A percentile compares a stretch with the other conserved stretches of the same genome.
Conservation (phyloP, 2,113 vertebrate species). For the Neopipo cinnamomea region DNA sequence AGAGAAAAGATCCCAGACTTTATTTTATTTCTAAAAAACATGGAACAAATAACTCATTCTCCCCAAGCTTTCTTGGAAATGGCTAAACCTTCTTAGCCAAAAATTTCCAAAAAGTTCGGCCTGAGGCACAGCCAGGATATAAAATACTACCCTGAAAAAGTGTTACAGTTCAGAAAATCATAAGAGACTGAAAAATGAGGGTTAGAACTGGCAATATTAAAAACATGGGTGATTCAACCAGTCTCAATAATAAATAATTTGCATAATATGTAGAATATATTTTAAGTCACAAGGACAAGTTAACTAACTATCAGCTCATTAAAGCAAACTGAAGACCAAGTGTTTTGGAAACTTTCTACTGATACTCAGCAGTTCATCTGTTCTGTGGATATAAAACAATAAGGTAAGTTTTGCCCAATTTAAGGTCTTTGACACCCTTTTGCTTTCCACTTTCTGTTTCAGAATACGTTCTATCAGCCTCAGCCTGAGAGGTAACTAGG, state of each 20-base stretch:
- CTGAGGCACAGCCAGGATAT: not conserved
- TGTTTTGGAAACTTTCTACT: not conserved
- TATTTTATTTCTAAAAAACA: not conserved
- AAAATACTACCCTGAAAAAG: not conserved
- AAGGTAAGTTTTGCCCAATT: not conserved
- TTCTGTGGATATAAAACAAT: not conserved
- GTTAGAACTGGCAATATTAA: not conserved
- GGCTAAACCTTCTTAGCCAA: not conserved
- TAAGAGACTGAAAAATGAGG: not conserved
- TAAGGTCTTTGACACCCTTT: not conserved
- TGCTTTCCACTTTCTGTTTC: not conserved
- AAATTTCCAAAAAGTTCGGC: not conserved
- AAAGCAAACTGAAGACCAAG: not conserved
- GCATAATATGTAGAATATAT: not conserved
- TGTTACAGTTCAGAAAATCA: not conserved
- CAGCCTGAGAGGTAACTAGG: not conserved
- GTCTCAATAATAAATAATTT: not conserved
- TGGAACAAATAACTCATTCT: not conserved
- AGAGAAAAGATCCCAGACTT: not conserved
- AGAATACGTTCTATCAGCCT: not conserved
- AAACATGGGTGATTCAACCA: not conserved
- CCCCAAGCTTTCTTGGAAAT: not conserved
- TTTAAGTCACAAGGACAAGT: not conserved
- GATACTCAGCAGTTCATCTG: not conserved
- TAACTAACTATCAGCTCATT: not conserved